Evolutionary conservation across 2,888 invertebrate species (phyloP).

Genomic region (Drosophila sordidula): DNA sequence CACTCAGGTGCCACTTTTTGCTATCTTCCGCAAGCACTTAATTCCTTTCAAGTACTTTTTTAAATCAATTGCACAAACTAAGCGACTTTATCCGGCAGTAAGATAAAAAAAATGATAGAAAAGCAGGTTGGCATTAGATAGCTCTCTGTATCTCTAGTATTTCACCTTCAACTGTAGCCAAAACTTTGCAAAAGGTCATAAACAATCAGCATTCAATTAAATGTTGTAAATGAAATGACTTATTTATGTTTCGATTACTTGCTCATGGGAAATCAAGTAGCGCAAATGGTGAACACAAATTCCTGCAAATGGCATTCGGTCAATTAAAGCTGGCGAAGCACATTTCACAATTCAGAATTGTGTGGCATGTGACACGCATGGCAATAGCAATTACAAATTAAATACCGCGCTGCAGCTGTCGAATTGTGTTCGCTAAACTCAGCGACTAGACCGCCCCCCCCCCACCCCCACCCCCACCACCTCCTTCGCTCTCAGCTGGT

Average conservation of each 20-base stretch:
- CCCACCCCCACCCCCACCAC: not conserved
- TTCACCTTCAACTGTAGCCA: too few relatives aligned
- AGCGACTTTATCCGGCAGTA: too few relatives aligned
- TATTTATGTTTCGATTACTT: constrained; percentile 7
- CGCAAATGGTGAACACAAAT: constrained; percentile 1
- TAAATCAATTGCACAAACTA: too few relatives aligned
- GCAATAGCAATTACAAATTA: constrained; percentile 73
- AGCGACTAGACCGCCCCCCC: constrained; percentile 12
- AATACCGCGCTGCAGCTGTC: constrained; percentile 66
- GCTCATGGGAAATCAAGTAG: not conserved
- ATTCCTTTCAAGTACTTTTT: too few relatives aligned
- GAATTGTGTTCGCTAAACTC: constrained; percentile 40
- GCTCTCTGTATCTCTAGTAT: too few relatives aligned
- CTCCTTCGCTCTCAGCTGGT: not conserved
- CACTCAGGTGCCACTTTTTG: too few relatives aligned
- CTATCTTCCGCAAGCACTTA: too few relatives aligned
- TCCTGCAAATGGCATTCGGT: constrained; percentile 37
- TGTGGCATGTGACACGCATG: constrained; percentile 64
- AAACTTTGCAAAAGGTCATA: too few relatives aligned
- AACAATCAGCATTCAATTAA: too few relatives aligned
- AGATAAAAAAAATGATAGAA: too few relatives aligned
- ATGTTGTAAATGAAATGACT: not conserved
- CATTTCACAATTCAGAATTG: constrained; percentile 12
- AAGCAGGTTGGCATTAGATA: too few relatives aligned
- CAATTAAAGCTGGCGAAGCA: constrained; percentile 47